Percentiles rank a stretch among this genome's conserved stretches.
Conservation (phyloP, 2,113 vertebrate species). For the Sylvilagus bachmani region DNA sequence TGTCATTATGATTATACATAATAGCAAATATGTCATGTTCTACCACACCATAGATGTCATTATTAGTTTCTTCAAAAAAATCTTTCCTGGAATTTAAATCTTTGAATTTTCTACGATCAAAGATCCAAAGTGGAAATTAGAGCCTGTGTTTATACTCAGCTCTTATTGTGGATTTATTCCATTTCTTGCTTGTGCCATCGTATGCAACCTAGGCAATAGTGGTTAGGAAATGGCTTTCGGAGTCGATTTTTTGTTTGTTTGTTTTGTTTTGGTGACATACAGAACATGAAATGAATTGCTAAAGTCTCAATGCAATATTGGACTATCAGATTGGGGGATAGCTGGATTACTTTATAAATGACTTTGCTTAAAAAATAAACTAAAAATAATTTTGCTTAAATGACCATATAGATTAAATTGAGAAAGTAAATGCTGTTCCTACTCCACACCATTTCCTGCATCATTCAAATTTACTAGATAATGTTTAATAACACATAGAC, state of each 20-base stretch:
- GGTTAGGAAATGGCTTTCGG: neutral
- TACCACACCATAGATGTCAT: neutral
- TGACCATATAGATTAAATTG: neutral
- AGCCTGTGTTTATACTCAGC: neutral
- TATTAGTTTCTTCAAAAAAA: neutral
- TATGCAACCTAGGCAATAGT: neutral
- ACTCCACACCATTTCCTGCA: neutral
- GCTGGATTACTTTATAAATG: neutral
- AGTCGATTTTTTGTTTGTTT: neutral
- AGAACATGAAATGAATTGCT: neutral
- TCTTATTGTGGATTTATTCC: neutral
- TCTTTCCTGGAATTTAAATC: neutral
- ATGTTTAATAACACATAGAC: conserved; percentile 41
- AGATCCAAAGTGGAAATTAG: neutral
- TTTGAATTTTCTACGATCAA: neutral
- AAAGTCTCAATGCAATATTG: neutral
- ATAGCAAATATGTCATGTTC: neutral
- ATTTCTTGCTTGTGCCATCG: neutral
- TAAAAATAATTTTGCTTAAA: neutral
- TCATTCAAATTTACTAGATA: conserved; percentile 13
- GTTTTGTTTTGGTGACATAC: neutral
- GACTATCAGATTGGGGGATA: neutral
- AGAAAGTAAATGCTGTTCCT: neutral
- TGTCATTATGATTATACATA: neutral
- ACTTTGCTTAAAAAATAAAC: no score